Base-by-base conservation (phyloP, 1,140 invertebrate species). In the Caenorhabditis inopinata region DNA sequence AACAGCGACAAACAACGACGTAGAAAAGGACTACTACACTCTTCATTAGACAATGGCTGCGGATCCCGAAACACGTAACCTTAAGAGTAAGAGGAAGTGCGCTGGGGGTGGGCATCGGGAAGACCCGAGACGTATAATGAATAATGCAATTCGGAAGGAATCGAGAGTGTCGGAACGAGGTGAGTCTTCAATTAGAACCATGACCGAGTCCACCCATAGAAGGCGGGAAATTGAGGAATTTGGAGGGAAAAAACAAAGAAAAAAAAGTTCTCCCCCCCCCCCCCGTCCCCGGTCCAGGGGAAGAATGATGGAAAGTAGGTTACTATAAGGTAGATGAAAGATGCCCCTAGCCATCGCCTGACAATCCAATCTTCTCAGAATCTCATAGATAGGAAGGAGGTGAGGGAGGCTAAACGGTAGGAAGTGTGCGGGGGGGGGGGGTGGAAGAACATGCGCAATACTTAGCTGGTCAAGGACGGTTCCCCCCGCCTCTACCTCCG, bases 401-500 rank as follows among this genome's bases (percentile, higher is more conserved):
- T 23, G 27, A 51, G 51, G 27, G 25, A 32, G 51, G 51, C 51
- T 58, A 58, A 58, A 68, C 58, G 38, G n/a, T 23, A 25, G 49
- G 11, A 25, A 25, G 49, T 18, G 14, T 6, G 23, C 9, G 27
- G 27, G 51, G 27, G 25, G n/a, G 51, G 51, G 38, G 38, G 38
- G 38, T 7, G 38, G 38, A 42, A 68, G 58, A 68, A 38, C 32
- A 38, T 68, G 58, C 58, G 58, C 58, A 68, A 68, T 68, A 68
- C 58, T 68, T 68, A 68, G 58, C 58, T 68, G 58, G 58, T 68
- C 58, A 68, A 68, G 58, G 58, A 18, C 58, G 27, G 18, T 51
- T 51, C 48, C 25, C 25, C 27, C 9, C 23, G 32, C 58, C 27
- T 29, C 51, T n/a, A 23, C 58, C 32, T 11, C 58, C 23, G 27